Conservation (phyloP, 2,888 invertebrate genomes). For the Oxyscelio sp. region DNA sequence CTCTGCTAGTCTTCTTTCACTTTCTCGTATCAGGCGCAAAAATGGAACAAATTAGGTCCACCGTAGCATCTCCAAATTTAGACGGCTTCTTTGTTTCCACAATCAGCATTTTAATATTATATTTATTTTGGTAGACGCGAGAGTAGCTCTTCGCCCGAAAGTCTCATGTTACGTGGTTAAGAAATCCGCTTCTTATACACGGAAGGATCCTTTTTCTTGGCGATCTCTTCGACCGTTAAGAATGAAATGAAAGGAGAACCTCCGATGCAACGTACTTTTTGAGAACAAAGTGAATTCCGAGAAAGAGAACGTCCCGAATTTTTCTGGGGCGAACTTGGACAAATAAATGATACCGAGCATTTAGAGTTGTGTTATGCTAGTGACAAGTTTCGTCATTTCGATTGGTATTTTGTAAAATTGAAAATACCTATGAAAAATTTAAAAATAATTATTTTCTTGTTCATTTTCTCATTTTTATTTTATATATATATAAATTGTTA, state of each 20-base stretch:
- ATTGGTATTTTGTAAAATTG: too few relatives aligned
- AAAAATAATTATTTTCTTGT: too few relatives aligned
- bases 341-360: constrained; percentile 30
- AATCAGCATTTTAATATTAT: too few relatives aligned
- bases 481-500: too few relatives aligned
- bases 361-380: constrained; percentile 26
- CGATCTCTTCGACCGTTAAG: constrained; percentile 57
- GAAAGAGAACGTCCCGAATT: constrained; percentile 28
- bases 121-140: constrained; percentile 54
- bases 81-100: too few relatives aligned
- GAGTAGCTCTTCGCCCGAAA: constrained; percentile 31
- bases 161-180: constrained; percentile 64
- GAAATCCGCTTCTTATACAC: constrained; percentile 56
- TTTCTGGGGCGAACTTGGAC: constrained; percentile 4
- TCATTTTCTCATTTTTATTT: too few relatives aligned
- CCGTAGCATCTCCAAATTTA: too few relatives aligned
- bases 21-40: too few relatives aligned
- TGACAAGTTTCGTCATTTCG: constrained; percentile 39
- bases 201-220: constrained; percentile 64
- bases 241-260: constrained; percentile 33
- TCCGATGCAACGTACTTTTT: constrained; percentile 51
- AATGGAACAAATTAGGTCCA: too few relatives aligned
- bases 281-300: constrained; percentile 53
- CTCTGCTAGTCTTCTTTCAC: too few relatives aligned
- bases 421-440: too few relatives aligned